Conservation (phyloP, 2,797 vertebrate species). For the Ara ararauna region DNA sequence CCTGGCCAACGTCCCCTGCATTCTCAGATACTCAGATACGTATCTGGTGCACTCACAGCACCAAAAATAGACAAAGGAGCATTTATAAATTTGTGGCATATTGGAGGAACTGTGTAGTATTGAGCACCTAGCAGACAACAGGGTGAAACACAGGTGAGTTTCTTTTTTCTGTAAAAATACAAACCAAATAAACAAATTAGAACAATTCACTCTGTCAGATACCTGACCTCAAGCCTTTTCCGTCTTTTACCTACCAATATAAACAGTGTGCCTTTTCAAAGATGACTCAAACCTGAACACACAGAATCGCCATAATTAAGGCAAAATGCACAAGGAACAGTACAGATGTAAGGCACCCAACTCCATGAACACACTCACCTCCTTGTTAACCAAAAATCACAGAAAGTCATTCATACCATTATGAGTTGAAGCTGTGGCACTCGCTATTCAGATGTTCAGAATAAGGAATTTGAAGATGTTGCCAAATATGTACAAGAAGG, state of each 20-base stretch:
- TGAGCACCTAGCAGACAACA: not conserved
- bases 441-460: not conserved
- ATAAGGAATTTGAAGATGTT: not conserved
- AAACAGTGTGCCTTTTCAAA: not conserved
- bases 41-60: not conserved
- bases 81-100: not conserved
- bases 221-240: not conserved
- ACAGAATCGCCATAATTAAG: not conserved
- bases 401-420: not conserved
- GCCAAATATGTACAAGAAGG: not conserved
- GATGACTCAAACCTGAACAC: not conserved
- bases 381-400: not conserved
- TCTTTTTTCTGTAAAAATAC: not conserved
- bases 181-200: not conserved
- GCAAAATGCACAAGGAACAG: not conserved
- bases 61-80: not conserved
- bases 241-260: not conserved
- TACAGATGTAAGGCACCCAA: not conserved
- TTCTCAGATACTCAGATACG: not conserved
- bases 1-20: fast-evolving
- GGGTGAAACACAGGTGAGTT: not conserved
- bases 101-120: not conserved
- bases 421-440: not conserved
- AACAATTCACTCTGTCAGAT: not conserved
- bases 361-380: not conserved